Percentiles rank a stretch among this genome's conserved stretches.
These are phyloP conservation scores for Ornithoptera alexandrae DNA, from an alignment of 2,888 invertebrate genomes.

Conservation along the genomic window DNA sequence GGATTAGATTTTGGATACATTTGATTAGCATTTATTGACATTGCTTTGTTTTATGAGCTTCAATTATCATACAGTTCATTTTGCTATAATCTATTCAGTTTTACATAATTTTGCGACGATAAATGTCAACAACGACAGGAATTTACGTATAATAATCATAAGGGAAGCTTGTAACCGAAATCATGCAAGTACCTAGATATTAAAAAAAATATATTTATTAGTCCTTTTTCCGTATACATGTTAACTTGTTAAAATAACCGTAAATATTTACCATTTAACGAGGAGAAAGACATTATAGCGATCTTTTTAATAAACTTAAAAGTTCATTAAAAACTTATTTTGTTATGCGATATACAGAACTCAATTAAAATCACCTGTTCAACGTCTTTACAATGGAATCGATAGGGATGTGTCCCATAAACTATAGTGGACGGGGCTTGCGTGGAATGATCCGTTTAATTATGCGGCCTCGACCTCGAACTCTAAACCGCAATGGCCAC, in stretches of 20 bases:
- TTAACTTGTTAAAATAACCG: conserved; percentile 27
- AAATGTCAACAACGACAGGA: no score
- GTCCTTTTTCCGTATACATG: background rate
- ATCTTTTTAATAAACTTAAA: conserved; percentile 15
- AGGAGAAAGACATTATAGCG: conserved; percentile 9
- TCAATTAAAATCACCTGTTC: conserved; percentile 62
- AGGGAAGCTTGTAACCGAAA: background rate
- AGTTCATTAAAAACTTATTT: conserved; percentile 37
- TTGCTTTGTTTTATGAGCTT: background rate
- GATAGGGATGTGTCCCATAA: conserved; percentile 52
- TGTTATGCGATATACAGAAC: conserved; percentile 41
- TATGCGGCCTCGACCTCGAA: conserved; percentile 49
- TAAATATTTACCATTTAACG: conserved; percentile 39
- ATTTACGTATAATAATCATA: background rate
- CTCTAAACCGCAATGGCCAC: conserved; percentile 36
- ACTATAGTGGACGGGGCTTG: conserved; percentile 44
- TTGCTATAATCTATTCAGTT: no score
- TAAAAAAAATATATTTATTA: background rate
- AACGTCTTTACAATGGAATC: conserved; percentile 52
- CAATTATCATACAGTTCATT: background rate
- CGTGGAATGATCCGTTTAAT: conserved; percentile 61
- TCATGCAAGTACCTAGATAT: background rate
- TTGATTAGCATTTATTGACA: conserved; percentile 25
- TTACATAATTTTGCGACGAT: no score
- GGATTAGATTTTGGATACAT: conserved; percentile 38